These are phyloP conservation scores for Pristionchus maxplancki DNA, from an alignment of 2,888 invertebrate species.

Conservation along the genomic window DNA sequence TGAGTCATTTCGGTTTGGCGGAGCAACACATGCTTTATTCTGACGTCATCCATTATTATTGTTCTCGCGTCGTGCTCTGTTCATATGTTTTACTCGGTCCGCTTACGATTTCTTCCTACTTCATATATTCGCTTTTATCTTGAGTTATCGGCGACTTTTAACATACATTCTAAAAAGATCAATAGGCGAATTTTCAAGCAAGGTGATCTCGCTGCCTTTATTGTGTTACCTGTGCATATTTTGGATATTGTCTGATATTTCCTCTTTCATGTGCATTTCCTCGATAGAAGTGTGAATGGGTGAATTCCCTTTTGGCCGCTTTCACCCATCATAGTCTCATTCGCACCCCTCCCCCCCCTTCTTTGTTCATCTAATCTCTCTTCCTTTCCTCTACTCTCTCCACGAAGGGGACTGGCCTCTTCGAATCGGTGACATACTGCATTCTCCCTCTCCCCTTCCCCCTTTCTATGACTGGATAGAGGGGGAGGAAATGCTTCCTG, in stretches of 20 bases:
- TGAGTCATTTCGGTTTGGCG: neutral
- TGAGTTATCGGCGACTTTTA: too few relatives aligned
- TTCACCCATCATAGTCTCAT: constrained; percentile 35
- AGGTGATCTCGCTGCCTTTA: neutral
- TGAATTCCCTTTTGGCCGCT: constrained; percentile 28
- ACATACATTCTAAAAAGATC: too few relatives aligned
- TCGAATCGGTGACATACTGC: constrained; percentile 43
- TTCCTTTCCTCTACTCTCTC: constrained; percentile 3
- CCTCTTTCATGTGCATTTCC: neutral
- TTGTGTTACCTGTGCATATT: neutral
- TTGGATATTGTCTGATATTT: neutral
- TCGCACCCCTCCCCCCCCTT: neutral
- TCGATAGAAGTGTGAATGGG: neutral
- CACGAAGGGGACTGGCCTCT: constrained; percentile 12
- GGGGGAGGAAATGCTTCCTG: constrained; percentile 25
- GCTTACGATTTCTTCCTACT: neutral
- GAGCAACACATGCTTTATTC: neutral
- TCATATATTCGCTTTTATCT: neutral
- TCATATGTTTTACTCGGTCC: neutral
- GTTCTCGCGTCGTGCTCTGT: neutral
- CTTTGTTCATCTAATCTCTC: constrained; percentile 5
- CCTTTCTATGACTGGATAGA: constrained; percentile 35
- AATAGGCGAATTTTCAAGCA: too few relatives aligned
- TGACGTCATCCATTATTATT: constrained; percentile 20
- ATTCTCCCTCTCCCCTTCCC: constrained; percentile 25